Conservation (phyloP, 53 echinoderm and acorn worm species). For the Paelopatides confundens region DNA sequence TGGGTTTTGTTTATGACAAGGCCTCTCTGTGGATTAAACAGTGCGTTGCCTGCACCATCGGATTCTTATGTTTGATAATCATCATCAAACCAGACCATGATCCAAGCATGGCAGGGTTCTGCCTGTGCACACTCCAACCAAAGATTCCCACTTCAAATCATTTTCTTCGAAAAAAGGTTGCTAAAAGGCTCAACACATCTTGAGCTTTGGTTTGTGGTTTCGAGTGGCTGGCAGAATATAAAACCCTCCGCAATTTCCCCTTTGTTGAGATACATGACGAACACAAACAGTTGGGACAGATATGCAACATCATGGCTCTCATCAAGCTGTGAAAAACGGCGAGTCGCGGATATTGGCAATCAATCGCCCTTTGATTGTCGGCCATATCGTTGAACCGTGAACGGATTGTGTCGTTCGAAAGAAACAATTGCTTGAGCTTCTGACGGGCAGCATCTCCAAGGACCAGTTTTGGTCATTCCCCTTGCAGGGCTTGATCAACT, state of each 20-base stretch:
- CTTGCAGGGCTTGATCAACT: not conserved
- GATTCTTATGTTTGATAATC: too few species aligned
- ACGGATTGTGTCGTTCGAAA: not conserved
- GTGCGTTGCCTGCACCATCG: not conserved
- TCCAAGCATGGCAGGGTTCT: conserved; percentile 1
- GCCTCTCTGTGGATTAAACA: conserved; percentile 14
- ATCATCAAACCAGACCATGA: not conserved
- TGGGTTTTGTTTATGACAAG: not conserved
- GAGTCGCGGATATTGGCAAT: not conserved
- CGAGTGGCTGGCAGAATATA: not conserved
- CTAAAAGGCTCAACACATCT: not conserved
- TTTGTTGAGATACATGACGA: not conserved
- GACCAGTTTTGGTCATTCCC: not conserved
- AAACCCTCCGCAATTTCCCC: not conserved
- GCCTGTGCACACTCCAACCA: conserved; percentile 3
- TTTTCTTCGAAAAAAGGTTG: not conserved
- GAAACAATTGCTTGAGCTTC: not conserved
- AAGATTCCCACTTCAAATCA: not conserved
- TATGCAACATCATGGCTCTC: not conserved
- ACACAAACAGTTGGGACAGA: not conserved
- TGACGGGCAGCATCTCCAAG: not conserved
- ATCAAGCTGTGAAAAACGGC: not conserved
- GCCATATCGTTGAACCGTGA: not conserved
- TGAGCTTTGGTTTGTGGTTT: not conserved
- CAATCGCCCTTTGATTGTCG: not conserved